Conservation (phyloP, 2,888 invertebrate species). For the Caenorhabditis zanzibari region DNA sequence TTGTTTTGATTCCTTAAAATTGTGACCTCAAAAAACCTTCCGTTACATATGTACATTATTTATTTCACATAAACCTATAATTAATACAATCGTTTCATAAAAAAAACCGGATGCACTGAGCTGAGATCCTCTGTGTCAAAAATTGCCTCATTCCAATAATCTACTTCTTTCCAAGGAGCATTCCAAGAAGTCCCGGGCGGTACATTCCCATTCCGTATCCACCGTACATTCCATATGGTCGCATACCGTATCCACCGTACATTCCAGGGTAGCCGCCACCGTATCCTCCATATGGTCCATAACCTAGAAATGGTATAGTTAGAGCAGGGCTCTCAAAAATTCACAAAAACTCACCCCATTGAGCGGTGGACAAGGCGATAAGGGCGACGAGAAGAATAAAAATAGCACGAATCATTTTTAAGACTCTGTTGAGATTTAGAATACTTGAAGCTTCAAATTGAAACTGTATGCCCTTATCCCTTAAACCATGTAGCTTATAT, state of each 20-base stretch:
- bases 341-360: constrained; percentile 29
- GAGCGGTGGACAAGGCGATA: constrained; percentile 25
- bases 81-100: not conserved
- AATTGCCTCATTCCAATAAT: not conserved
- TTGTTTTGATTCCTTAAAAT: no score
- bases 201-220: constrained; percentile 59
- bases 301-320: constrained; percentile 18
- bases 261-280: constrained; percentile 44
- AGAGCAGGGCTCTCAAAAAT: not conserved
- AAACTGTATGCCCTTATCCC: constrained; percentile 8
- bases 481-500: constrained; percentile 3
- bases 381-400: constrained; percentile 25
- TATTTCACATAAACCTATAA: not conserved
- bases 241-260: constrained; percentile 37
- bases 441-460: not conserved
- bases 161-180: constrained; percentile 44
- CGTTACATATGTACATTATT: not conserved
- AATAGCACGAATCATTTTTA: constrained; percentile 35
- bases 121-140: constrained; percentile 28
- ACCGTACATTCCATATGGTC: constrained; percentile 45
- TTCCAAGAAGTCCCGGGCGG: constrained; percentile 53
- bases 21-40: not conserved
- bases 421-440: not conserved
- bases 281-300: constrained; percentile 23
- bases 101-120: constrained; percentile 26